These are phyloP conservation scores for Drosophila ambigua DNA, from an alignment of 1,140 invertebrate species.

Conservation along the genomic window DNA sequence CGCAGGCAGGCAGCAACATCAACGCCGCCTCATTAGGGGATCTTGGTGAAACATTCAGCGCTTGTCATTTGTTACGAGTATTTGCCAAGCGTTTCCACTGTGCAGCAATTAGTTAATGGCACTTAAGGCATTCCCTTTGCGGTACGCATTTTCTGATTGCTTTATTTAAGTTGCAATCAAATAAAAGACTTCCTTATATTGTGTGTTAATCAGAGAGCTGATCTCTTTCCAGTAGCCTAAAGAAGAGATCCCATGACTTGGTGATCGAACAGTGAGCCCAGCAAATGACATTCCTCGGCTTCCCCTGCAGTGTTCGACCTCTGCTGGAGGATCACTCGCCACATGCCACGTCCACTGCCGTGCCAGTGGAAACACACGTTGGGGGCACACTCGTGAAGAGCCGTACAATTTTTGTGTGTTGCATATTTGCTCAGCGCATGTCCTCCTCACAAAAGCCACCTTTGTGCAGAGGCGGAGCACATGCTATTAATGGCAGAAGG, in stretches of 20 bases:
- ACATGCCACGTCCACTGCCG: neutral
- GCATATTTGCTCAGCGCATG: constrained; percentile 22
- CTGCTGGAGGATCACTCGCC: too few relatives aligned
- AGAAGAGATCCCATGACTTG: too few relatives aligned
- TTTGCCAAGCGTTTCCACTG: constrained; percentile 21
- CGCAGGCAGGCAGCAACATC: neutral
- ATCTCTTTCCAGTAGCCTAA: too few relatives aligned
- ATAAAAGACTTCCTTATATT: neutral
- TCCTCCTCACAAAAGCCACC: constrained; percentile 35
- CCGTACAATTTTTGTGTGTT: constrained; percentile 7
- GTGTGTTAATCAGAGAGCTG: too few relatives aligned
- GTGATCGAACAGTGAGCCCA: too few relatives aligned
- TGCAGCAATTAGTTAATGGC: neutral
- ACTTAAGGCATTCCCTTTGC: too few relatives aligned
- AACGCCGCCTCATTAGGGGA: constrained; percentile 45
- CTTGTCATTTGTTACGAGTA: constrained; percentile 23
- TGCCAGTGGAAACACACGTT: constrained; percentile 14
- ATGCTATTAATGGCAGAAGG: constrained; percentile 42
- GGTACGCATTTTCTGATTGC: too few relatives aligned
- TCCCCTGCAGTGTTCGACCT: too few relatives aligned
- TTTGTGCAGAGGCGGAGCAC: constrained; percentile 9
- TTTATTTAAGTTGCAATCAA: neutral
- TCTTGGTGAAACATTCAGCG: constrained; percentile 35
- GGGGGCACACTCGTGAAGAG: neutral
- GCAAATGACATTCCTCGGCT: too few relatives aligned